phyloP scores from a whole-genome alignment of 2,888 invertebrate species.

The Drosophila anomalipes region DNA sequence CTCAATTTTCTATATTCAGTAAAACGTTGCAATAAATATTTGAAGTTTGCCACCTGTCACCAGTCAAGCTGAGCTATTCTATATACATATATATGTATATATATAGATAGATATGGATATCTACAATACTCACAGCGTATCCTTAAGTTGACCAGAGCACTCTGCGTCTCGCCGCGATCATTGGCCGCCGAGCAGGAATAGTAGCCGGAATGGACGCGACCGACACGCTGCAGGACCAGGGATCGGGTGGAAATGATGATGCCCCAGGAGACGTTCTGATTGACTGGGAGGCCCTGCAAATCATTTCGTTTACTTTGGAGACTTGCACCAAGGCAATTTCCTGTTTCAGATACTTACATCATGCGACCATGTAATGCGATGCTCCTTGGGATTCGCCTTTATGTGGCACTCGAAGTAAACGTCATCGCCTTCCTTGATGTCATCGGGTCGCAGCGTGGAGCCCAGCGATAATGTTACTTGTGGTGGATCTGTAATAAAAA shows the following conservation, averaged over 20 bases:
- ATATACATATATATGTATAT: background rate
- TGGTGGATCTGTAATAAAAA: constrained; percentile 88
- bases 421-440: constrained; percentile 92
- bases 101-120: background rate
- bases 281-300: constrained; percentile 89
- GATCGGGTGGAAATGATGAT: constrained; percentile 95
- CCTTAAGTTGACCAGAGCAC: constrained; percentile 90
- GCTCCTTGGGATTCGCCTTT: constrained; percentile 90
- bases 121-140: constrained; percentile 91
- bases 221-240: constrained; percentile 93
- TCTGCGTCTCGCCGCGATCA: constrained; percentile 92
- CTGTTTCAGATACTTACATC: constrained; percentile 86
- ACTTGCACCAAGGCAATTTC: background rate
- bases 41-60: background rate
- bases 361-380: constrained; percentile 91
- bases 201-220: constrained; percentile 92
- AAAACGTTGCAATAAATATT: background rate
- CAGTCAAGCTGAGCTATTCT: background rate
- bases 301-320: constrained; percentile 2
- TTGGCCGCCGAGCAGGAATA: constrained; percentile 94
- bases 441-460: constrained; percentile 90
- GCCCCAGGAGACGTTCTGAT: constrained; percentile 93
- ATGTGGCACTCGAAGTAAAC: constrained; percentile 93
- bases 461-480: constrained; percentile 90
- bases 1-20: background rate